Evolutionary conservation across 2,797 vertebrate species (phyloP).

Genomic region (Phalloptychus januarius): DNA sequence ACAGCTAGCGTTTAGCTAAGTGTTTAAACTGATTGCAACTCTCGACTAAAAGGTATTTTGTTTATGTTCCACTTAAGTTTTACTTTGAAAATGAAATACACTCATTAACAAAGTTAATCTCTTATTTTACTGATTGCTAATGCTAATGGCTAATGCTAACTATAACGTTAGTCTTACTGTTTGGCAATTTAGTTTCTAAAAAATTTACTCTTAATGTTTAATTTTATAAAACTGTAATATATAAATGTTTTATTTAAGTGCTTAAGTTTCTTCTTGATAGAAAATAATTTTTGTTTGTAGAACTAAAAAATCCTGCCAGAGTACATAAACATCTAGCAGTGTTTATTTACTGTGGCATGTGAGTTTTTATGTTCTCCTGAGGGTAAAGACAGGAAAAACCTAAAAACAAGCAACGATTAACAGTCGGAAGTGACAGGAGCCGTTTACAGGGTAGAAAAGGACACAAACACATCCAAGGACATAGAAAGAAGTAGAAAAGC

Average conservation of each 20-base stretch:
- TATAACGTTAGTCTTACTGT: constrained; percentile 13
- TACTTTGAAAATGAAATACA: neutral
- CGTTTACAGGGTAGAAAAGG: constrained; percentile 7
- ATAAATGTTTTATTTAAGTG: neutral
- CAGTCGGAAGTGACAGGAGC: constrained; percentile 15
- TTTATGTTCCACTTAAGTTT: neutral
- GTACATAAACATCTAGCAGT: too few relatives aligned
- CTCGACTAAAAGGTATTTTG: neutral
- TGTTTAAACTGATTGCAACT: neutral
- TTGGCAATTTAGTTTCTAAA: constrained; percentile 38
- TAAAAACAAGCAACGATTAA: neutral
- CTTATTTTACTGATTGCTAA: neutral
- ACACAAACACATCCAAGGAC: neutral
- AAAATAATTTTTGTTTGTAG: constrained; percentile 2
- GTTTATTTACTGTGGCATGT: too few relatives aligned
- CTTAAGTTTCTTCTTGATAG: neutral
- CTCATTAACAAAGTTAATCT: neutral
- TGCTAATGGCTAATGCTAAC: neutral
- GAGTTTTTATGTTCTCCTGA: constrained; percentile 42
- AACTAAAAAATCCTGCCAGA: constrained; percentile 1
- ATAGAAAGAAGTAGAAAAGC: neutral
- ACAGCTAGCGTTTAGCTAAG: too few relatives aligned
- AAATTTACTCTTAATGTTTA: neutral
- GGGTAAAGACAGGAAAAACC: constrained; percentile 10
- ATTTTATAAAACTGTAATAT: constrained; percentile 1